Evolutionary conservation across 2,113 vertebrate genomes (phyloP).

Genomic region (Tautogolabrus adspersus): DNA sequence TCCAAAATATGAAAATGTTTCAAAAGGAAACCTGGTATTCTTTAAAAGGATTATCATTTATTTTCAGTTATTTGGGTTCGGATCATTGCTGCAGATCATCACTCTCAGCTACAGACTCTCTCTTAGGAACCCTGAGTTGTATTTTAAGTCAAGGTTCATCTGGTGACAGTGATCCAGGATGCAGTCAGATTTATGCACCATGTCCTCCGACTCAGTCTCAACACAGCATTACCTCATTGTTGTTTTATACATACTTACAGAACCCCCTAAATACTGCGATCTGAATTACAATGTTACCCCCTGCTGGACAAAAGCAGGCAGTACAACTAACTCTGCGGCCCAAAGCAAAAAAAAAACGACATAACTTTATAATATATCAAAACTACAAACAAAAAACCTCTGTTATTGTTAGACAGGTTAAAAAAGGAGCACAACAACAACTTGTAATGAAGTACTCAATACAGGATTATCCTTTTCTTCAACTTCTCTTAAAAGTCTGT

Average conservation of each 20-base stretch:
- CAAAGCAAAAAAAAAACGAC: neutral
- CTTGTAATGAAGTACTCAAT: neutral
- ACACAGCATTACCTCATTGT: conserved; percentile 1
- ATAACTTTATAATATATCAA: too few species aligned
- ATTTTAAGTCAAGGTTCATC: conserved; percentile 19
- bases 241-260: neutral
- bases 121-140: neutral
- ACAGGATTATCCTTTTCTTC: neutral
- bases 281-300: conserved; percentile 65
- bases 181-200: conserved; percentile 45
- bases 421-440: too few species aligned
- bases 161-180: conserved; percentile 51
- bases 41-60: too few species aligned
- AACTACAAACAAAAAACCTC: neutral
- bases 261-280: neutral
- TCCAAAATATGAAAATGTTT: too few species aligned
- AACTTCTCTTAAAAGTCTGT: neutral
- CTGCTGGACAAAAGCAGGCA: conserved; percentile 61
- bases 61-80: neutral
- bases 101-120: neutral
- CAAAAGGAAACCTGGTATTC: too few species aligned
- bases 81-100: neutral
- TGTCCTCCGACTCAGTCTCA: conserved; percentile 11
- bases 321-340: conserved; percentile 1
- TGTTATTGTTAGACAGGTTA: too few species aligned